Evolutionary conservation across 2,113 vertebrate genomes (phyloP).

Genomic region (Deroptyus accipitrinus): DNA sequence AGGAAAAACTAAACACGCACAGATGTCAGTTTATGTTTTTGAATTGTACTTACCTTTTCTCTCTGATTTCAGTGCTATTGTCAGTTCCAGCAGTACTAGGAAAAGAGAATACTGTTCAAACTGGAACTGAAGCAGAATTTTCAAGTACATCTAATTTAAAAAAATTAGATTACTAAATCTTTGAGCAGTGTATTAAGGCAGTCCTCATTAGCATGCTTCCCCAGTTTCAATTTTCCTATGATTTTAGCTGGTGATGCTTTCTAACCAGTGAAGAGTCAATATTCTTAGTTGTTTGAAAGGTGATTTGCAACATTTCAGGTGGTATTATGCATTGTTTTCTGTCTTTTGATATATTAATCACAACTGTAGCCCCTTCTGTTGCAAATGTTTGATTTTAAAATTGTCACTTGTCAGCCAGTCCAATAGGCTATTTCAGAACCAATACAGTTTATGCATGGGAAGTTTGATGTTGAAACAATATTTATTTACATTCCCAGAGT

Average conservation of each 20-base stretch:
- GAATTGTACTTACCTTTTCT: background rate
- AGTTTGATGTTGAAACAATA: conserved; percentile 60
- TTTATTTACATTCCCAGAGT: conserved; percentile 64
- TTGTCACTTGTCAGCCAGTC: conserved; percentile 44
- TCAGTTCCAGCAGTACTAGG: background rate
- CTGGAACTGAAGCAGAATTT: background rate
- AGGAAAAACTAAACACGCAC: background rate
- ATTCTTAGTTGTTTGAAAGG: conserved; percentile 19
- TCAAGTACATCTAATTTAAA: background rate
- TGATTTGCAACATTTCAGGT: conserved; percentile 40
- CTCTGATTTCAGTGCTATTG: background rate
- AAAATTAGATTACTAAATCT: background rate
- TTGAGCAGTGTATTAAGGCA: background rate
- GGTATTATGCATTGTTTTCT: conserved; percentile 38
- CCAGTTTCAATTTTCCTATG: background rate
- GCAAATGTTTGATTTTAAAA: conserved; percentile 39
- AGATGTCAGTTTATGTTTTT: background rate
- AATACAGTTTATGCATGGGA: conserved; percentile 59
- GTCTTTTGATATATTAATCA: conserved; percentile 39
- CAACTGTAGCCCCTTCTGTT: conserved; percentile 39
- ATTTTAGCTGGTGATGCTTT: conserved; percentile 33
- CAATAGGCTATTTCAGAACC: conserved; percentile 39
- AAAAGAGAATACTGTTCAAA: background rate
- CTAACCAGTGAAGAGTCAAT: conserved; percentile 12
- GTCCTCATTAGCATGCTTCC: conserved; percentile 23